Conservation (phyloP, 1,140 invertebrate species). For the Drosophila subobscura region DNA sequence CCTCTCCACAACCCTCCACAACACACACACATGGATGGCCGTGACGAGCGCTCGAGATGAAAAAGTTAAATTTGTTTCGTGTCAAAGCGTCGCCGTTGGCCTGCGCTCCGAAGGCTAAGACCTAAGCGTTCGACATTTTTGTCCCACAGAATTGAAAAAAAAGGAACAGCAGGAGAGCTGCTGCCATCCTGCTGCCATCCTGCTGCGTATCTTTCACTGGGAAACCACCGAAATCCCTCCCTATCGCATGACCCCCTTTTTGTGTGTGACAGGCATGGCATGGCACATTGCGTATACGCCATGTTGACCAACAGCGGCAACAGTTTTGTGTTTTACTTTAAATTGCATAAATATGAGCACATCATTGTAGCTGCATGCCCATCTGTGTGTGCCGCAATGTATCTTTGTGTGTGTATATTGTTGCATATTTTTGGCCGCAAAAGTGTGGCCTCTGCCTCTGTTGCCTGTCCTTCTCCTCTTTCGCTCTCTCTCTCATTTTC, state of each 20-base stretch:
- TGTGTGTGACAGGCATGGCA: constrained; percentile 47
- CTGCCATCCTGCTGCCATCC: constrained; percentile 48
- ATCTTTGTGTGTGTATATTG: constrained; percentile 17
- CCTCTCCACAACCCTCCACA: background rate
- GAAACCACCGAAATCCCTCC: background rate
- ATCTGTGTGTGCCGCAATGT: constrained; percentile 13
- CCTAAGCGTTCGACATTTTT: constrained; percentile 79
- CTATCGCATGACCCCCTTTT: background rate
- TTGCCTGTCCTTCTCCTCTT: constrained; percentile 27
- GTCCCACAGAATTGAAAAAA: constrained; percentile 67
- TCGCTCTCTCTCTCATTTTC: constrained; percentile 4
- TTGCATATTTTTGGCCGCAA: constrained; percentile 75
- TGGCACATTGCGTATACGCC: constrained; percentile 72
- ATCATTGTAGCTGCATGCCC: constrained; percentile 20
- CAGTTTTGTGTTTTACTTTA: constrained; percentile 80
- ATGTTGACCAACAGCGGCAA: constrained; percentile 71
- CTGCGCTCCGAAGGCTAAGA: constrained; percentile 45
- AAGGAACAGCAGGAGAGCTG: constrained; percentile 40
- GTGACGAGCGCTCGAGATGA: constrained; percentile 70
- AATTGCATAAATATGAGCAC: constrained; percentile 76
- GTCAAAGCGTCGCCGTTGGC: constrained; percentile 72
- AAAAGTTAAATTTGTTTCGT: constrained; percentile 82
- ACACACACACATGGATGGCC: constrained; percentile 6
- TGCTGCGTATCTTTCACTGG: constrained; percentile 26
- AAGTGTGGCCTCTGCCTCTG: constrained; percentile 60